These are phyloP conservation scores for Ptiloglossa arizonensis DNA, from an alignment of 1,140 invertebrate species.

Conservation along the genomic window DNA sequence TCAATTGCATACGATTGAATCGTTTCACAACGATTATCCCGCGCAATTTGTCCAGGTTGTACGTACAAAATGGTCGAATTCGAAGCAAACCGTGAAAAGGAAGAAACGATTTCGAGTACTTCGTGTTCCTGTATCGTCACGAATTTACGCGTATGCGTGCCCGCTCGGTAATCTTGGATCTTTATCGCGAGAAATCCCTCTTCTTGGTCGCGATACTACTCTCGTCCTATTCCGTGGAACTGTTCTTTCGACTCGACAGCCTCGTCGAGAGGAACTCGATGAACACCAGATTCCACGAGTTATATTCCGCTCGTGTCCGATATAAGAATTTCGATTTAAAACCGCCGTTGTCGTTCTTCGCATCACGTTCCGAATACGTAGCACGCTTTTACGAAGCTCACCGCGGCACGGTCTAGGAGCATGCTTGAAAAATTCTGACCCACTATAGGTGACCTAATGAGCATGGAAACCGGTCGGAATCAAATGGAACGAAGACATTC, in stretches of 20 bases:
- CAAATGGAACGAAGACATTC: conserved; percentile 42
- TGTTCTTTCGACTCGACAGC: background rate
- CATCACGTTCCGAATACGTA: conserved; percentile 21
- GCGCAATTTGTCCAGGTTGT: too few species aligned
- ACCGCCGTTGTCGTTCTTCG: background rate
- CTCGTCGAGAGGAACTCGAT: background rate
- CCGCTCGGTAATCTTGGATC: too few species aligned
- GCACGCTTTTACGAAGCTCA: background rate
- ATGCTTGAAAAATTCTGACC: conserved; percentile 30
- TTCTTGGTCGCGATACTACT: too few species aligned
- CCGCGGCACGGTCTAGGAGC: background rate
- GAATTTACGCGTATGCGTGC: too few species aligned
- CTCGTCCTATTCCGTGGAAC: background rate
- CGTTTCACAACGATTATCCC: too few species aligned
- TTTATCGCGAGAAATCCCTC: too few species aligned
- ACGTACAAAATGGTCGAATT: too few species aligned
- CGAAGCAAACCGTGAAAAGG: too few species aligned
- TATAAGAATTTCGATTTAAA: conserved; percentile 30
- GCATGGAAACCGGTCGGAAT: conserved; percentile 5
- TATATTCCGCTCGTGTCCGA: background rate
- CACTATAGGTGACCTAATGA: conserved; percentile 28
- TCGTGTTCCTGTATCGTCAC: too few species aligned
- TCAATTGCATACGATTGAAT: too few species aligned
- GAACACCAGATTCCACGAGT: background rate
- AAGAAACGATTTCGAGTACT: too few species aligned